Evolutionary conservation across 2,113 vertebrate genomes (phyloP), one percentile per base, ranked within the genome.

Genomic region (Calyptomena viridis): DNA sequence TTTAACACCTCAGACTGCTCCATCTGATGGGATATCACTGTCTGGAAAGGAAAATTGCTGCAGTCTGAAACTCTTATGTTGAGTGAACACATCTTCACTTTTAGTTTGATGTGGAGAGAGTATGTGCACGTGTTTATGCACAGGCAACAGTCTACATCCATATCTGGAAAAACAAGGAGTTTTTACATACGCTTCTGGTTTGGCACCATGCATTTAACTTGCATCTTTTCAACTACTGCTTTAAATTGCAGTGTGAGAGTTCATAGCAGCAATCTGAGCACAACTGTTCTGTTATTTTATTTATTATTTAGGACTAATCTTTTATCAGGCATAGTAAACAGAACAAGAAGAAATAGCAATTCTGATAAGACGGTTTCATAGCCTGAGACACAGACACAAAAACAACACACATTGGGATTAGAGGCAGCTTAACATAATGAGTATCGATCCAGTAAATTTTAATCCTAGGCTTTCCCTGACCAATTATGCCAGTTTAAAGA

Each of bases 401-500:
- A 86, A 60, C 30, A 78, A 12, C 67, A 53, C 37, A 28, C 14
- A 46, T 25, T 3, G 8, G 44, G 58, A 73, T 91, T 69, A 88
- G 17, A 58, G 42, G 40, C 46, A 90, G 88, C 13, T 53, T 79
- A 88, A 74, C n/a, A 58, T 67, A 81, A 74, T 47, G 67, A 88
- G 63, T 53, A 86, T 88, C 0, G 31, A 92, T 83, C 75, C 33
- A 23, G 42, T 42, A 64, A 93, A 90, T 90, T 79, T 79, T 85
- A 89, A 83, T 91, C 84, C 71, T 53, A n/a, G 40, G 9, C 85
- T 90, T 93, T 91, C 22, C 23, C 74, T 78, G 56, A 91, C 77
- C 81, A 63, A 87, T 87, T 92, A n/a, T 85, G 40, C 37, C 68
- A 27, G 14, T 90, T 85, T 90, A 86, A 94, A n/a, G 62, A 88